phyloP scores from a whole-genome alignment of 2,888 invertebrate species.

The Folsomia manolachei region DNA sequence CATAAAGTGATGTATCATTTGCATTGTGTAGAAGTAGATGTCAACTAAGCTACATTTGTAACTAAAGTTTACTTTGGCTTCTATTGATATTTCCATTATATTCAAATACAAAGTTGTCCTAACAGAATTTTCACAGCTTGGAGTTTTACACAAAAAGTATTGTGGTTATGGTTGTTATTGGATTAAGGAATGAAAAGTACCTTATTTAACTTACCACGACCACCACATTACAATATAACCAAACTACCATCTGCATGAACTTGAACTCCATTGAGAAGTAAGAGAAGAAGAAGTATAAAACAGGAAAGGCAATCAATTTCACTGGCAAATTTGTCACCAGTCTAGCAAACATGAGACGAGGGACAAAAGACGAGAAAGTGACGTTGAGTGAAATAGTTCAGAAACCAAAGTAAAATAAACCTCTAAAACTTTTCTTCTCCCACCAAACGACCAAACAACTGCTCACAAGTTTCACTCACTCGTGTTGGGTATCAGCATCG shows the following conservation, averaged over 20 bases:
- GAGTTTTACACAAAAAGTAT: neutral
- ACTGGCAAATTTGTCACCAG: neutral
- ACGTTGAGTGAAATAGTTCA: neutral
- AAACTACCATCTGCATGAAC: slow-evolving; percentile 1
- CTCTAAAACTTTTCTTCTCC: too few species aligned
- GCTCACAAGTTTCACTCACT: neutral
- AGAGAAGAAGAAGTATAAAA: too few species aligned
- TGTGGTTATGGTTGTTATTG: neutral
- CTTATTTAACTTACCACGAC: too few species aligned
- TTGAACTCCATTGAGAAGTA: neutral
- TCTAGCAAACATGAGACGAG: neutral
- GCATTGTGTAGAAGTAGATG: neutral
- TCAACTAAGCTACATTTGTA: too few species aligned
- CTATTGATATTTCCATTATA: neutral
- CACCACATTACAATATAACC: too few species aligned
- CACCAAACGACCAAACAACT: neutral
- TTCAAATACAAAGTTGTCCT: neutral
- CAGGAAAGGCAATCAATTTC: neutral
- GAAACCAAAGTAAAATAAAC: neutral
- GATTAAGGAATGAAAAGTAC: neutral
- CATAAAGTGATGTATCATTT: neutral
- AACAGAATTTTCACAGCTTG: neutral
- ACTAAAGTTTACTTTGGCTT: too few species aligned
- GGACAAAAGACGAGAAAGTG: neutral
- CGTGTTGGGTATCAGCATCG: neutral